Conservation (phyloP, 2,888 invertebrate genomes). For the Caenorhabditis sp. region DNA sequence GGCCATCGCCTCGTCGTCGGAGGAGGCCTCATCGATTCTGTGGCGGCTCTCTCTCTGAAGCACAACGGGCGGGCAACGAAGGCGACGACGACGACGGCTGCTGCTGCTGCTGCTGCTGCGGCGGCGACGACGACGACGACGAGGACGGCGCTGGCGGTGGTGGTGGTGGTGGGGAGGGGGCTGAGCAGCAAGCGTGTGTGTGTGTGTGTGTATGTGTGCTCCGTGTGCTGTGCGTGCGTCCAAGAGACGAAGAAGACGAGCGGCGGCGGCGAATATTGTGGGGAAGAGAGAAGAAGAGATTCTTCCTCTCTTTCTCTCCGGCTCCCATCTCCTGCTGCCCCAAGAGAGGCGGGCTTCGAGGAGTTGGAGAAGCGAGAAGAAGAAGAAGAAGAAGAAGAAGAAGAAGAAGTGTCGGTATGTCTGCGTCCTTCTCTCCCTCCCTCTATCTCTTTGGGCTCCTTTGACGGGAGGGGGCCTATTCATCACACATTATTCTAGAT, state of each 20-base stretch:
- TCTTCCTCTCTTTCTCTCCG: too few relatives aligned
- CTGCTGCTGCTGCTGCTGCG: background rate
- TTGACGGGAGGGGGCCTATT: too few relatives aligned
- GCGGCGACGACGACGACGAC: too few relatives aligned
- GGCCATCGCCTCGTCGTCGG: conserved; percentile 41
- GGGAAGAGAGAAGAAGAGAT: too few relatives aligned
- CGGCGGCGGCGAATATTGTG: too few relatives aligned
- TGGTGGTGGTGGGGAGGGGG: background rate
- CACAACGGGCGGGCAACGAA: background rate
- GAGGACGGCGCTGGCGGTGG: background rate
- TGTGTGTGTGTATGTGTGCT: conserved; percentile 3
- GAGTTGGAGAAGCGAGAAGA: too few relatives aligned
- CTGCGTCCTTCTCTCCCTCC: too few relatives aligned
- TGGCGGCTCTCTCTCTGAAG: background rate
- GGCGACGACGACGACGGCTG: background rate
- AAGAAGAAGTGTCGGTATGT: too few relatives aligned
- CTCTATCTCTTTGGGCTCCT: too few relatives aligned
- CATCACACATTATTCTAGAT: conserved; percentile 31
- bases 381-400: conserved; percentile 14
- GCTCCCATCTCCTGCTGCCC: too few relatives aligned
- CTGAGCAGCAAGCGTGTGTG: background rate
- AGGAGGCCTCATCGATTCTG: conserved; percentile 55
- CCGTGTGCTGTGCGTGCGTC: background rate
- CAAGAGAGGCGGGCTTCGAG: too few relatives aligned
- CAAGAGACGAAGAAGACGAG: conserved; percentile 2